Evolutionary conservation across 2,113 vertebrate genomes (phyloP).

Genomic region (Lipophrys pholis): DNA sequence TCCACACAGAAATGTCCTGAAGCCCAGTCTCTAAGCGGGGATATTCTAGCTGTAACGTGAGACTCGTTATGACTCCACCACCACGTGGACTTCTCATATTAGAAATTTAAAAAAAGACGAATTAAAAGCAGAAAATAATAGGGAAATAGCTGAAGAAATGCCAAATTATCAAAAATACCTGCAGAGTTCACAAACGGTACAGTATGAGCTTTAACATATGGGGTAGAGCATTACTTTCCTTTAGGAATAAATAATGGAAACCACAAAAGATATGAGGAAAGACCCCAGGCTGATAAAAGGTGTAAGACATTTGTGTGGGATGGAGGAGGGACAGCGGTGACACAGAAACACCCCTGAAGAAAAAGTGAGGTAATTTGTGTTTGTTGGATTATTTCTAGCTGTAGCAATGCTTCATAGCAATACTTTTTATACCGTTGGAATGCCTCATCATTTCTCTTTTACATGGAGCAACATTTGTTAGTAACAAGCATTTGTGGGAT

Average conservation of each 20-base stretch:
- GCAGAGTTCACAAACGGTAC: background rate
- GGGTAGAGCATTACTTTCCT: background rate
- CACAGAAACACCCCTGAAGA: conserved; percentile 1
- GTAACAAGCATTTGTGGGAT: too few species aligned
- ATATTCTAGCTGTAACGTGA: too few species aligned
- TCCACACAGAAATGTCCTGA: too few species aligned
- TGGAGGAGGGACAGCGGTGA: conserved; percentile 1
- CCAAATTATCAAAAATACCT: background rate
- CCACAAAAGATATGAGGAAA: background rate
- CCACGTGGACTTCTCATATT: too few species aligned
- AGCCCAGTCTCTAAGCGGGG: too few species aligned
- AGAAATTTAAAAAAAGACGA: too few species aligned
- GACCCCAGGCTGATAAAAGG: background rate
- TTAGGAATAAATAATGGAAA: background rate
- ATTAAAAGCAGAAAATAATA: background rate
- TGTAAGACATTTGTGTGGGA: conserved; percentile 1
- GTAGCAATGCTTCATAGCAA: too few species aligned
- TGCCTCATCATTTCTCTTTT: too few species aligned
- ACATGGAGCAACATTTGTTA: too few species aligned
- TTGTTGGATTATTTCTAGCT: too few species aligned
- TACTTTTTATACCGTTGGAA: too few species aligned
- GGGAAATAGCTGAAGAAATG: background rate
- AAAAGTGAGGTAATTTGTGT: background rate
- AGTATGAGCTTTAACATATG: background rate
- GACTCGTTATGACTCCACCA: too few species aligned